These are phyloP conservation scores for Hemichromis elongatus DNA, from an alignment of 2,113 vertebrate genomes.

Conservation along the genomic window DNA sequence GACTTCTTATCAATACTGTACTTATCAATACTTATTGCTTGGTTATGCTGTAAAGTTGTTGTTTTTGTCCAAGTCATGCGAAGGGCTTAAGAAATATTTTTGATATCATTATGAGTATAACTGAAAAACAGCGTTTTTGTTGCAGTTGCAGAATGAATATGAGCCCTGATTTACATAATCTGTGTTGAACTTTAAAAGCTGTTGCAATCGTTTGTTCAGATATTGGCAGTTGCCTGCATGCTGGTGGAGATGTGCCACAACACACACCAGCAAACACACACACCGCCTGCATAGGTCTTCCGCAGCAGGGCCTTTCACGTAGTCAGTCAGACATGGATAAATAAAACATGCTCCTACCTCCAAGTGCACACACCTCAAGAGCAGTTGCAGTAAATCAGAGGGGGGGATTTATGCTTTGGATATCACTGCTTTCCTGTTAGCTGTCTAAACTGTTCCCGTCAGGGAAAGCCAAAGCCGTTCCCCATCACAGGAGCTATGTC, in stretches of 20 bases:
- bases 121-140: not conserved
- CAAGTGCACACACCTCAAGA: not conserved
- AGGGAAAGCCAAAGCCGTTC: slow-evolving; percentile 22
- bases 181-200: not conserved
- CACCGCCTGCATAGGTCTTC: not conserved
- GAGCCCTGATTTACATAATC: not conserved
- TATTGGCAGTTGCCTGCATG: not conserved
- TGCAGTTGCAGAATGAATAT: not conserved
- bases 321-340: not conserved
- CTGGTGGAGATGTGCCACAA: not conserved
- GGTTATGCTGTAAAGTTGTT: not conserved
- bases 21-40: too few species aligned
- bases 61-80: not conserved
- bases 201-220: not conserved
- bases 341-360: not conserved
- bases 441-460: slow-evolving; percentile 18
- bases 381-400: slow-evolving; percentile 13
- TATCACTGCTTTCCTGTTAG: slow-evolving; percentile 25
- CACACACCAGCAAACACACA: not conserved
- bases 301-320: not conserved
- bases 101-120: not conserved
- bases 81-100: not conserved
- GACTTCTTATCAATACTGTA: not conserved
- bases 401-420: not conserved
- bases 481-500: not conserved